Evolutionary conservation across 2,113 vertebrate genomes (phyloP).

Genomic region (Megalops atlanticus): DNA sequence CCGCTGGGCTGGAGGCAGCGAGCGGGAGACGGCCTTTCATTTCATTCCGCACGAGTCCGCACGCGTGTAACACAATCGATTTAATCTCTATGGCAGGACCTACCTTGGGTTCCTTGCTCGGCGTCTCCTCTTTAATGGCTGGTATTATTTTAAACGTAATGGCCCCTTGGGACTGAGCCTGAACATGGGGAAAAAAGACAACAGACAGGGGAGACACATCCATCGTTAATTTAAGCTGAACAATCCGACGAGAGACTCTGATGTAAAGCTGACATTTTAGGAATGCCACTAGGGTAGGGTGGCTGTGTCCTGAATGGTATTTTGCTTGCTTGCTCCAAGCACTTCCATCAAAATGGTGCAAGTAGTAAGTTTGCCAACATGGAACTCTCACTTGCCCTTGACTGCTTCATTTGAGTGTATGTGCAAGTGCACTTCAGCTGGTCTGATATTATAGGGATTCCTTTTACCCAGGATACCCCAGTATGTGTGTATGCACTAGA

Average conservation of each 20-base stretch:
- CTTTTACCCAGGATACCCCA: too few species aligned
- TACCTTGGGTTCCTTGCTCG: slow-evolving; percentile 83
- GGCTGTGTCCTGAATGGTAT: too few species aligned
- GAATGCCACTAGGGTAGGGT: background rate
- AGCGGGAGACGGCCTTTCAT: slow-evolving; percentile 1
- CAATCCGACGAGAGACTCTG: background rate
- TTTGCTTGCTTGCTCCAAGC: too few species aligned
- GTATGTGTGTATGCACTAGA: too few species aligned
- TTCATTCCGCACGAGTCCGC: background rate
- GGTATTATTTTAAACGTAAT: slow-evolving; percentile 93
- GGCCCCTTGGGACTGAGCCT: slow-evolving; percentile 85
- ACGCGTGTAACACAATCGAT: slow-evolving; percentile 22
- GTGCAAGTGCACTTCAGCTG: too few species aligned
- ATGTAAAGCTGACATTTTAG: background rate
- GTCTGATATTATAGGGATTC: too few species aligned
- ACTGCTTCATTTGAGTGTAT: too few species aligned
- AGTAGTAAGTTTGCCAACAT: too few species aligned
- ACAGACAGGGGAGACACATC: slow-evolving; percentile 16
- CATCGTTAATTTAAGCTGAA: background rate
- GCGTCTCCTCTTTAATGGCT: slow-evolving; percentile 77
- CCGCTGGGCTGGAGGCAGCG: background rate
- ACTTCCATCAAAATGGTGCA: background rate
- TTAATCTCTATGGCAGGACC: slow-evolving; percentile 1
- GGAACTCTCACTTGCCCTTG: too few species aligned
- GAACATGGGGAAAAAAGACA: slow-evolving; percentile 28